A percentile compares a stretch with the other conserved stretches of the same genome.
phyloP scores from a whole-genome alignment of 2,888 invertebrate species.

The Gasteruption jaculator region DNA sequence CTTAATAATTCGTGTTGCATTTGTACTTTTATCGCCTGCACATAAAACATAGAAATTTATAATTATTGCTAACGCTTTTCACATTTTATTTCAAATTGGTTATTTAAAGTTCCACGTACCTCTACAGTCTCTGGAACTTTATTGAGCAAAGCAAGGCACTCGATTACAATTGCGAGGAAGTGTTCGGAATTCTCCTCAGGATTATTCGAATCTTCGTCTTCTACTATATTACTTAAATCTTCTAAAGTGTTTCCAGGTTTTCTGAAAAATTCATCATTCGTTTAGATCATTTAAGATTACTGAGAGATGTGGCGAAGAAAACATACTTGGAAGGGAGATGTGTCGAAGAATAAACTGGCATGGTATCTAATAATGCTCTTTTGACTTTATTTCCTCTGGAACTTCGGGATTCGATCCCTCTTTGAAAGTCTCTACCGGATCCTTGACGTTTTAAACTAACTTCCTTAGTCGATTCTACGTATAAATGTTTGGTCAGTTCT shows the following conservation, averaged over 20 bases:
- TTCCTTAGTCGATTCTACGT: conserved; percentile 60
- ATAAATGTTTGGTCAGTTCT: conserved; percentile 70
- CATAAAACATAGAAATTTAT: too few species aligned
- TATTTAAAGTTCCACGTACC: conserved; percentile 50
- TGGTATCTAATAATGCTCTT: conserved; percentile 57
- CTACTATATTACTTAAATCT: conserved; percentile 53
- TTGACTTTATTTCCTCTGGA: conserved; percentile 58
- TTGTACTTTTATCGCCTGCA: conserved; percentile 72
- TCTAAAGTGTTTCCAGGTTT: conserved; percentile 33
- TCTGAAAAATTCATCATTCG: conserved; percentile 21
- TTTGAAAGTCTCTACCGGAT: conserved; percentile 59
- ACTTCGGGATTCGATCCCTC: conserved; percentile 57
- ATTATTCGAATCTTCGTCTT: conserved; percentile 59
- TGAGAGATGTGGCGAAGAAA: conserved; percentile 27
- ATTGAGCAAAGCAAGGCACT: conserved; percentile 78
- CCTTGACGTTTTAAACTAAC: conserved; percentile 60
- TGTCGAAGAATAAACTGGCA: conserved; percentile 34
- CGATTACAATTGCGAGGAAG: conserved; percentile 76
- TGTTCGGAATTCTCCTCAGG: conserved; percentile 63
- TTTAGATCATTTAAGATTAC: conserved; percentile 25
- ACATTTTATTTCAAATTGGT: conserved; percentile 1
- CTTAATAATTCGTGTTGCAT: conserved; percentile 78
- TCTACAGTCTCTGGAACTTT: conserved; percentile 83
- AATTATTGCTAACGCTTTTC: too few species aligned
- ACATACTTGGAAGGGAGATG: conserved; percentile 29